These are phyloP conservation scores for Megaleporinus macrocephalus DNA, from an alignment of 2,113 vertebrate genomes.

Conservation along the genomic window DNA sequence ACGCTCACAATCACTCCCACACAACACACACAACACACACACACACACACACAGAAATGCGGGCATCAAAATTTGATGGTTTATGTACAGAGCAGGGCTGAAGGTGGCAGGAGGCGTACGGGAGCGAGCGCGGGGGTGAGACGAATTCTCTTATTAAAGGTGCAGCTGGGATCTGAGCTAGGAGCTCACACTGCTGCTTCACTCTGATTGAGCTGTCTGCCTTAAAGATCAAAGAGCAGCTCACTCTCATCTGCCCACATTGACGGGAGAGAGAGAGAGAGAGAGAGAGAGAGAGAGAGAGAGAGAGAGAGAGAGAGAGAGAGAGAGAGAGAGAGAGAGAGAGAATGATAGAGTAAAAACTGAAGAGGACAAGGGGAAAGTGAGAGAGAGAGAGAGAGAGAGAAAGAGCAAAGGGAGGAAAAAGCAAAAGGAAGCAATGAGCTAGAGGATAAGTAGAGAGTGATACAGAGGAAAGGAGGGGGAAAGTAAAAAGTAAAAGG, in stretches of 20 bases:
- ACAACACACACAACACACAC: background rate
- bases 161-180: slow-evolving; percentile 1
- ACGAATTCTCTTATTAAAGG: slow-evolving; percentile 9
- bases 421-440: too few species aligned
- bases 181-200: background rate
- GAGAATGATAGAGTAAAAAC: too few species aligned
- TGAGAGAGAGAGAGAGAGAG: too few species aligned
- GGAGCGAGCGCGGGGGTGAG: slow-evolving; percentile 1
- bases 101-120: slow-evolving; percentile 25
- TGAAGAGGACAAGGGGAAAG: background rate
- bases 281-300: background rate
- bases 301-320: background rate
- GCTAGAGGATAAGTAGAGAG: too few species aligned
- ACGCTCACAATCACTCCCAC: background rate
- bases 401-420: too few species aligned
- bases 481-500: too few species aligned
- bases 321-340: background rate
- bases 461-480: too few species aligned
- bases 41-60: slow-evolving; percentile 15
- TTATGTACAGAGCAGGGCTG: slow-evolving; percentile 31
- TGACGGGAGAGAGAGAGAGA: slow-evolving; percentile 5
- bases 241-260: background rate
- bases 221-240: slow-evolving; percentile 32
- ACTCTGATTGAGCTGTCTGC: slow-evolving; percentile 41
- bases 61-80: slow-evolving; percentile 50